phyloP scores from a whole-genome alignment of 2,797 vertebrate species.

The Decapterus maruadsi region DNA sequence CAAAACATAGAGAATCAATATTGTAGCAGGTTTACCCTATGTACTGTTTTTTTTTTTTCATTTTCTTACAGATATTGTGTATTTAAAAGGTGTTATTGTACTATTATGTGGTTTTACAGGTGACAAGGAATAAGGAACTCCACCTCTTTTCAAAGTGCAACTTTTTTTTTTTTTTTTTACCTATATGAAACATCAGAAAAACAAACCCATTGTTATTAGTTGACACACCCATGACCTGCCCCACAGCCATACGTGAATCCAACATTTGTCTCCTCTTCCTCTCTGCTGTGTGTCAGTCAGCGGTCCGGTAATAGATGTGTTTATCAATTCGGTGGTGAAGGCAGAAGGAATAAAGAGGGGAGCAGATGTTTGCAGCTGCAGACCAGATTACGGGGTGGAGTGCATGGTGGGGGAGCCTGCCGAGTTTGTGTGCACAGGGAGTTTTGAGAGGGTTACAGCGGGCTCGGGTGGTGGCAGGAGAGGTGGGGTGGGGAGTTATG shows the following conservation, averaged over 20 bases:
- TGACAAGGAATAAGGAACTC: slow-evolving; percentile 22
- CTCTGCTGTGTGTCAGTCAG: slow-evolving; percentile 78
- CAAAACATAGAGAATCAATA: slow-evolving; percentile 34
- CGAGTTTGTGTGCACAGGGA: slow-evolving; percentile 66
- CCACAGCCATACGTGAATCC: slow-evolving; percentile 62
- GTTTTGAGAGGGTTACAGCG: slow-evolving; percentile 78
- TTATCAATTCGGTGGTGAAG: slow-evolving; percentile 83
- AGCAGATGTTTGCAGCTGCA: slow-evolving; percentile 89
- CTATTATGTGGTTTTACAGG: slow-evolving; percentile 22
- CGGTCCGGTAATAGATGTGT: slow-evolving; percentile 84
- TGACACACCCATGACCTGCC: slow-evolving; percentile 7
- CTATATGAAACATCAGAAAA: slow-evolving; percentile 11
- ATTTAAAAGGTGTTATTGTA: slow-evolving; percentile 5
- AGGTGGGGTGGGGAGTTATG: slow-evolving; percentile 84
- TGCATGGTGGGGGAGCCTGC: slow-evolving; percentile 74
- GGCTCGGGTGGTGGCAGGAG: slow-evolving; percentile 76
- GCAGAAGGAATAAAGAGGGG: slow-evolving; percentile 75
- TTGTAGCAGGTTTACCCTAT: slow-evolving; percentile 12
- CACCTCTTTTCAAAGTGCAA: not conserved
- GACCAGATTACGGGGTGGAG: slow-evolving; percentile 89
- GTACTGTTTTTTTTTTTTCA: not conserved
- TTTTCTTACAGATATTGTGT: not conserved
- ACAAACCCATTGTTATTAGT: slow-evolving; percentile 31
- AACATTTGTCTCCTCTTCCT: slow-evolving; percentile 65
- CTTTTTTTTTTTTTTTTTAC: too few relatives aligned